Evolutionary conservation across 2,113 vertebrate species (phyloP).

Genomic region (Notarius lentiginosus): DNA sequence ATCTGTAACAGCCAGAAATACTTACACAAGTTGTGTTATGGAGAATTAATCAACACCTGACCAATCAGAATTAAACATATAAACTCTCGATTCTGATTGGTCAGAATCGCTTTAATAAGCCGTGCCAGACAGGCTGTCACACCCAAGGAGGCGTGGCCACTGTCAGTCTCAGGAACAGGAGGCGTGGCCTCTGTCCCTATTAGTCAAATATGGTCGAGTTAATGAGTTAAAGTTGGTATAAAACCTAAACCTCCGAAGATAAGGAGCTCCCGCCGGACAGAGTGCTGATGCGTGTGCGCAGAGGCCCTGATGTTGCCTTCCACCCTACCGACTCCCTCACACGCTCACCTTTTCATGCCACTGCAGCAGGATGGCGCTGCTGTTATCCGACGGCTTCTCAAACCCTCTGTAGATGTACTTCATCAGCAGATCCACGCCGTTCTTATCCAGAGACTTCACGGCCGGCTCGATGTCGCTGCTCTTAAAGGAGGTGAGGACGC

Average conservation of each 20-base stretch:
- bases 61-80: too few species aligned
- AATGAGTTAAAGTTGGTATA: neutral
- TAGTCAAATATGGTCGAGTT: neutral
- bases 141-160: neutral
- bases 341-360: constrained; percentile 84
- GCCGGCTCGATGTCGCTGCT: constrained; percentile 85
- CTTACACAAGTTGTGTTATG: too few species aligned
- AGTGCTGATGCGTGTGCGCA: too few species aligned
- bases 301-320: neutral
- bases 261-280: too few species aligned
- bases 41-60: too few species aligned
- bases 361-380: constrained; percentile 86
- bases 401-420: constrained; percentile 92
- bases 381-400: constrained; percentile 86
- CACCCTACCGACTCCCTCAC: neutral
- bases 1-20: too few species aligned
- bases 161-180: neutral
- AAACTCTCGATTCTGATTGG: too few species aligned
- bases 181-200: neutral
- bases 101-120: too few species aligned
- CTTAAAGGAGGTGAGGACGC: constrained; percentile 83
- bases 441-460: constrained; percentile 81
- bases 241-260: neutral
- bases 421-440: constrained; percentile 85
- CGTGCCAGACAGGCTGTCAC: neutral